A percentile compares a stretch with the other conserved stretches of the same genome.
These are phyloP conservation scores for Aegithalos caudatus DNA, from an alignment of 2,113 vertebrate species.

Conservation along the genomic window DNA sequence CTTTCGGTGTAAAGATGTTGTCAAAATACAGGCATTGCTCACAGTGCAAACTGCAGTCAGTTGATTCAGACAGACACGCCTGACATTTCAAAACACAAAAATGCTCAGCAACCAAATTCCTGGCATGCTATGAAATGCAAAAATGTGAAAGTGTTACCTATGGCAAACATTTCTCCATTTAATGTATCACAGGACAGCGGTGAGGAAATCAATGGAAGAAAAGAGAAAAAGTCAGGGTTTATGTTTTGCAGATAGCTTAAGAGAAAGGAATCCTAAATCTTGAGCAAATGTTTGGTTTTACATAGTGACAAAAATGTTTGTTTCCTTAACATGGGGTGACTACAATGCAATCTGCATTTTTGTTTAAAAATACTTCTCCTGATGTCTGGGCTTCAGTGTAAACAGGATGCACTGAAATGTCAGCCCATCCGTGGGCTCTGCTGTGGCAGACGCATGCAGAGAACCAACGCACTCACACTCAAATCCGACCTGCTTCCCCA, in stretches of 20 bases:
- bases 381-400: slow-evolving; percentile 5
- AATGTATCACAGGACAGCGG: neutral
- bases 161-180: slow-evolving; percentile 3
- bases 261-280: neutral
- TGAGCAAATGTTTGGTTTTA: neutral
- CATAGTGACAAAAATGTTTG: neutral
- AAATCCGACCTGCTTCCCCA: neutral
- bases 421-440: neutral
- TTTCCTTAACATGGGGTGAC: neutral
- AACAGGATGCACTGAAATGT: slow-evolving; percentile 56
- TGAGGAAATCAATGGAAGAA: neutral
- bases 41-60: neutral
- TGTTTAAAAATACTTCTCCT: slow-evolving; percentile 39
- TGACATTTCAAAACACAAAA: slow-evolving; percentile 22
- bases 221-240: neutral
- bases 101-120: neutral
- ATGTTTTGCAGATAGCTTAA: neutral
- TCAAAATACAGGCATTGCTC: neutral
- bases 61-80: neutral
- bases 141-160: neutral
- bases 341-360: slow-evolving; percentile 6
- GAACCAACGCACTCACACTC: neutral
- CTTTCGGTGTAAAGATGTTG: neutral
- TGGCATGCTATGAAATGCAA: neutral
- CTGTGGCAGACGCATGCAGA: neutral